Base-by-base conservation (phyloP, 2,888 invertebrate genomes). In the Leistus spinibarbis region DNA sequence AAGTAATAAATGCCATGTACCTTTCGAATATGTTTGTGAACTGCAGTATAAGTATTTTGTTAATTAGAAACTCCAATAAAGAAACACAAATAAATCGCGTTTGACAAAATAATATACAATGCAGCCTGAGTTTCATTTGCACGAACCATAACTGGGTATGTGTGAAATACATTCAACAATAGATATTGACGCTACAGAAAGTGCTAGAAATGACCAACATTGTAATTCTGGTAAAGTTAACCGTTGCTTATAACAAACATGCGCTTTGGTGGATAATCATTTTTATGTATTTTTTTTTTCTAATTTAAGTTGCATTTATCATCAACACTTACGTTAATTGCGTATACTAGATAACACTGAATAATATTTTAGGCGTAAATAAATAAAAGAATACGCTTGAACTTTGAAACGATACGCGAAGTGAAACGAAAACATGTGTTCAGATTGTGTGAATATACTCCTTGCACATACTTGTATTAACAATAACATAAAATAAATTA, bases 321-420 rank as follows among this genome's bases (percentile, higher is more conserved):
- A 75, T 75, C 75, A 68, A 75, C 75, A 75, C 75, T 75, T 75
- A 75, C 75, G 64, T 64, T 75, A 75, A 69, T 75, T 75, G 75
- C 73, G 69, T 75, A 75, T 75, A 75, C 68, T 75, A 75, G 54
- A 40, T 75, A 73, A 75, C 75, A 75, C 64, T 75, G 75, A 75
- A 64, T 75, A 75, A 64, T 75, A 75, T 69, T 73, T 73, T 67
- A 73, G 67, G 73, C 75, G 16, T 75, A 69, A 23, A 74, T 62
- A 62, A 67, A 20, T 62, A 60, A 60, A 73, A 67, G 19, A 64
- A 69, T 66, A 62, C 22, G 73, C 67, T 20, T 56, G 64, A 24
- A 19, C 13, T 19, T 16, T 53, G n/a, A 40, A 53, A 66, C 17
- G 54, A 20, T 19, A 66, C 16, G 9, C 24, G 16, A 64, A 23